phyloP scores from a whole-genome alignment of 1,140 invertebrate genomes.

The Trinorchestia longiramus region DNA sequence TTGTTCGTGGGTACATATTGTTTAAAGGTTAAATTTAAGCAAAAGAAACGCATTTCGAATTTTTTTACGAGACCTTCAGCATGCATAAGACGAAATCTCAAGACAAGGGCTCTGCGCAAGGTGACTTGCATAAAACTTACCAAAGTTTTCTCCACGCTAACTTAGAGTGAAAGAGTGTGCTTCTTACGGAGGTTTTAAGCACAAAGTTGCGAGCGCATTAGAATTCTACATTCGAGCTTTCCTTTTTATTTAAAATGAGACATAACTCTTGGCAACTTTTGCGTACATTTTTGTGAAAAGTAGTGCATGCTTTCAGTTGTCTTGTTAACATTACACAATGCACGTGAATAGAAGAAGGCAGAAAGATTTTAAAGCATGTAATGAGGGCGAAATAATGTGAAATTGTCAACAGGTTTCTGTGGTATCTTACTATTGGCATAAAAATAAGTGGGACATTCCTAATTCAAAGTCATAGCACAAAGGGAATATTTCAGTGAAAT shows the following conservation, averaged over 20 bases:
- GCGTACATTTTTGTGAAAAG: neutral
- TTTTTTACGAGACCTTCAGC: neutral
- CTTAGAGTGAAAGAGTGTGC: neutral
- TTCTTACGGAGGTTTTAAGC: neutral
- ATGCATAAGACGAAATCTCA: neutral
- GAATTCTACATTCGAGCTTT: neutral
- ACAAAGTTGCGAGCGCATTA: slow-evolving; percentile 9
- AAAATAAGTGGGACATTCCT: neutral
- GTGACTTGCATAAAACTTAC: neutral
- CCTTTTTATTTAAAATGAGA: neutral
- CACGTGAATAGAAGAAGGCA: neutral
- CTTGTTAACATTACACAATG: neutral
- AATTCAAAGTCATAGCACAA: neutral
- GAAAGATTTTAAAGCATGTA: neutral
- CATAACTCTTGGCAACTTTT: neutral
- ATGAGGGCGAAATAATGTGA: neutral
- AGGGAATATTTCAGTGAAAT: neutral
- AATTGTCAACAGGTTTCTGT: neutral
- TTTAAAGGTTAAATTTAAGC: neutral
- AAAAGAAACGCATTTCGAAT: neutral
- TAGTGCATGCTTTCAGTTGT: neutral
- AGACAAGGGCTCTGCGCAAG: neutral
- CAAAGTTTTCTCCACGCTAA: neutral
- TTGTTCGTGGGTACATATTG: no score
- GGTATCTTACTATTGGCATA: neutral